Evolutionary conservation across 2,113 vertebrate genomes (phyloP).

Genomic region (Macrotus californicus): DNA sequence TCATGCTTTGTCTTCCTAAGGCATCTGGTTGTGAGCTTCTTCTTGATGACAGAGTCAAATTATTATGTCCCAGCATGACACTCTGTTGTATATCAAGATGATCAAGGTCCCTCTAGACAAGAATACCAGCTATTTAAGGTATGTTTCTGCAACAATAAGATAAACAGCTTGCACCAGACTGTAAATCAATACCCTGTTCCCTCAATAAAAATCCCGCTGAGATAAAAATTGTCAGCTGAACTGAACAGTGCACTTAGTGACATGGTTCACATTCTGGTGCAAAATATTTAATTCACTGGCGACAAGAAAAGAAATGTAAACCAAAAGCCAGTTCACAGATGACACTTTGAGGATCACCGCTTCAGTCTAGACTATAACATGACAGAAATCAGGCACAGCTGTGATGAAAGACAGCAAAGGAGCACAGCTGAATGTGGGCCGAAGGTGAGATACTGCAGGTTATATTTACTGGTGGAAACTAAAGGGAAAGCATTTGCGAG

Average conservation of each 20-base stretch:
- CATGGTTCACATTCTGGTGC: constrained; percentile 14
- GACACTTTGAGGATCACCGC: constrained; percentile 22
- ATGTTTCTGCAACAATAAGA: background rate
- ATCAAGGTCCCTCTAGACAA: background rate
- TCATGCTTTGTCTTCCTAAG: background rate
- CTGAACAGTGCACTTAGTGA: background rate
- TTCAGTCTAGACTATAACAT: background rate
- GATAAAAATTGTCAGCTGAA: background rate
- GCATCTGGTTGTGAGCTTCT: background rate
- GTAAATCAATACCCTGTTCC: background rate
- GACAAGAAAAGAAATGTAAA: background rate
- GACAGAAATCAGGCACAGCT: constrained; percentile 33
- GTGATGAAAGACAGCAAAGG: constrained; percentile 27
- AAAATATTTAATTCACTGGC: background rate
- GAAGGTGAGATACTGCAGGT: constrained; percentile 6
- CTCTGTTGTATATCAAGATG: background rate
- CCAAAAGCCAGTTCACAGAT: background rate
- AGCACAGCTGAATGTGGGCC: background rate
- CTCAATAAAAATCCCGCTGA: background rate
- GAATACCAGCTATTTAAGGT: background rate
- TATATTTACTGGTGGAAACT: background rate
- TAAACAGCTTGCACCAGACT: background rate
- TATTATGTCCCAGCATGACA: background rate
- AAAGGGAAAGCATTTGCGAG: constrained; percentile 21
- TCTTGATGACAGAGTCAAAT: background rate